These are phyloP conservation scores for Agelas oroides DNA, from an alignment of 37 sponge, comb jelly and placozoan species.

Conservation along the genomic window DNA sequence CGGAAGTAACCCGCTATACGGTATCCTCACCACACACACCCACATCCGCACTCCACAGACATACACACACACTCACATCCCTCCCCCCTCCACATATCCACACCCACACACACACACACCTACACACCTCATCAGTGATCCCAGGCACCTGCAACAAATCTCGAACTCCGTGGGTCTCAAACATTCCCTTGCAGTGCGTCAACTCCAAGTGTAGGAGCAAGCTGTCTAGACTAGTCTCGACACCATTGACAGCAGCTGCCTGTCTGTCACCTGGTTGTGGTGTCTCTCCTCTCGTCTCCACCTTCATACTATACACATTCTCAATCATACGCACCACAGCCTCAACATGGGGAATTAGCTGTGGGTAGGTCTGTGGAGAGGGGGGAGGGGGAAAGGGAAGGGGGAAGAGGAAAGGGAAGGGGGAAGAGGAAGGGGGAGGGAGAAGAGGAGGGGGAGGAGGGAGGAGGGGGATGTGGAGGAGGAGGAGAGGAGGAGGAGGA, in stretches of 20 bases:
- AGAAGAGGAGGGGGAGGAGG: too few relatives aligned
- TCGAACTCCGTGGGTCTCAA: constrained; percentile 16
- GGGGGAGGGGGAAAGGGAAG: too few relatives aligned
- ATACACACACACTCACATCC: too few relatives aligned
- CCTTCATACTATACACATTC: constrained; percentile 33
- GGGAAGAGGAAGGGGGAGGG: too few relatives aligned
- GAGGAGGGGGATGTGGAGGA: too few relatives aligned
- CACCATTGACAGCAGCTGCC: background rate
- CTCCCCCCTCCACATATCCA: too few relatives aligned
- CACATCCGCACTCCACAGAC: too few relatives aligned
- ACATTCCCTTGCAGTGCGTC: background rate
- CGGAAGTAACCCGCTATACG: too few relatives aligned
- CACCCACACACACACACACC: too few relatives aligned
- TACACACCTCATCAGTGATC: constrained; percentile 27
- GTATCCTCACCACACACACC: too few relatives aligned
- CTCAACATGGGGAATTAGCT: constrained; percentile 36
- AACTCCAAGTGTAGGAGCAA: constrained; percentile 40
- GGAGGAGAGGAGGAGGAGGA: too few relatives aligned
- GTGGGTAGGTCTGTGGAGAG: constrained; percentile 30
- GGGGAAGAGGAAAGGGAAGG: too few relatives aligned
- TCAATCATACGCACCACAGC: constrained; percentile 39
- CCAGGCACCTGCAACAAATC: constrained; percentile 32
- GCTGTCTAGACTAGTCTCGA: constrained; percentile 4
- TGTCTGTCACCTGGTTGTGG: background rate
- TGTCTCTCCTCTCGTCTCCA: background rate